These are phyloP conservation scores for Vultur gryphus DNA, from an alignment of 2,797 vertebrate genomes.

Conservation along the genomic window DNA sequence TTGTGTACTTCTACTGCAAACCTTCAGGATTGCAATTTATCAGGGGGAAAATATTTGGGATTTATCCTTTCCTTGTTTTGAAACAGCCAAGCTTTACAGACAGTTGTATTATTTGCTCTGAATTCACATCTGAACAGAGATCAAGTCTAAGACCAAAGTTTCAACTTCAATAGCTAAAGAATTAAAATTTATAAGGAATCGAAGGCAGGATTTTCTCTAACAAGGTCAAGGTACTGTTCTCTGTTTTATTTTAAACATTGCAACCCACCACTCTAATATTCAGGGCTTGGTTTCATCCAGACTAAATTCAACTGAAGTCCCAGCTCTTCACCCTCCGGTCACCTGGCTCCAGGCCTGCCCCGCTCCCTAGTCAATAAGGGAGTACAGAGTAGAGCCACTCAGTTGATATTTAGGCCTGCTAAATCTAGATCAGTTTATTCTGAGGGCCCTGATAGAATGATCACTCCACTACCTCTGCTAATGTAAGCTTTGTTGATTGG, in stretches of 20 bases:
- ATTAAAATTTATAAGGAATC: neutral
- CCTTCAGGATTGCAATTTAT: neutral
- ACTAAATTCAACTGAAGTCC: neutral
- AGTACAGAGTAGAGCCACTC: neutral
- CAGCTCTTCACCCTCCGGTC: rapidly evolving
- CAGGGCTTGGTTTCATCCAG: neutral
- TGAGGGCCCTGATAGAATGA: neutral
- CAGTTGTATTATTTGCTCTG: neutral
- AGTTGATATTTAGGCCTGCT: neutral
- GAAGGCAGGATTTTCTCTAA: neutral
- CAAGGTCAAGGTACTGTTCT: neutral
- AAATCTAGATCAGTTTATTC: neutral
- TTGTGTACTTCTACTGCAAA: neutral
- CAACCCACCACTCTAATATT: neutral
- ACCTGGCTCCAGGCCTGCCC: neutral
- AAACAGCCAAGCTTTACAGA: neutral
- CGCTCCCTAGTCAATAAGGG: neutral
- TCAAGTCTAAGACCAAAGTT: neutral
- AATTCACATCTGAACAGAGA: neutral
- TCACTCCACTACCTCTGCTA: neutral
- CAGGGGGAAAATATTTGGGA: neutral
- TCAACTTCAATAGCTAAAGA: neutral
- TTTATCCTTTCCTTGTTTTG: neutral
- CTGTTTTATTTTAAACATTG: neutral
- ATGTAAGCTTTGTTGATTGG: neutral